Percentiles rank a stretch among this genome's conserved stretches.
Conservation (phyloP, 2,797 vertebrate species). For the Heterohyrax brucei region DNA sequence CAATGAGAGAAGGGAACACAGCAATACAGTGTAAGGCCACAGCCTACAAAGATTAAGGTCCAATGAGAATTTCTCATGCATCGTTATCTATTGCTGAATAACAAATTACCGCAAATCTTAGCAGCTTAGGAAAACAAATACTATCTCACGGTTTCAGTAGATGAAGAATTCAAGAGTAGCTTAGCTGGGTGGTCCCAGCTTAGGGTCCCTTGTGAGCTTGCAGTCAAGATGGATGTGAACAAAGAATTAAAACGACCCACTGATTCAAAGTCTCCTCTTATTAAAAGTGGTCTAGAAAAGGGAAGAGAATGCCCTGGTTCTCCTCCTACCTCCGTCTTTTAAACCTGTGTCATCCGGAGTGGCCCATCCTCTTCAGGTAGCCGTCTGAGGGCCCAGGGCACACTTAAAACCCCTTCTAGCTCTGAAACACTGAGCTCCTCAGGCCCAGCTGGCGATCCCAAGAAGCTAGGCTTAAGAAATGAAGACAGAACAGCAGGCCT, state of each 20-base stretch:
- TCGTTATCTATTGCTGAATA: neutral
- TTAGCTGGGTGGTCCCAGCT: neutral
- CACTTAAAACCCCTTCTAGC: neutral
- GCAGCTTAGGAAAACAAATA: neutral
- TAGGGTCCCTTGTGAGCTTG: neutral
- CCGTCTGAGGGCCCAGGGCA: neutral
- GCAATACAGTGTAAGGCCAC: neutral
- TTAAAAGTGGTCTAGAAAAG: neutral
- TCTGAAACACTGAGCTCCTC: neutral
- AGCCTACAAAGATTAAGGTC: neutral
- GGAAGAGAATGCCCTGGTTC: neutral
- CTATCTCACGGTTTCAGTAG: neutral
- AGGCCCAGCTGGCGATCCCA: neutral
- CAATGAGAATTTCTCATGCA: neutral
- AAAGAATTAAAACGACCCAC: neutral
- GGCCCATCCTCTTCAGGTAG: neutral
- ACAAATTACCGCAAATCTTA: neutral
- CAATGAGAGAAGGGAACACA: neutral
- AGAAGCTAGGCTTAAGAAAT: neutral
- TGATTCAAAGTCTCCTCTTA: neutral
- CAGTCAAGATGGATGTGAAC: conserved; percentile 4
- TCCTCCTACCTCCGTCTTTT: neutral
- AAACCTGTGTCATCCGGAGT: neutral
- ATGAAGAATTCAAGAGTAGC: neutral
- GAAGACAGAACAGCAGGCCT: neutral